Conservation (phyloP, 2,888 invertebrate genomes). For the Drosophila eohydei region DNA sequence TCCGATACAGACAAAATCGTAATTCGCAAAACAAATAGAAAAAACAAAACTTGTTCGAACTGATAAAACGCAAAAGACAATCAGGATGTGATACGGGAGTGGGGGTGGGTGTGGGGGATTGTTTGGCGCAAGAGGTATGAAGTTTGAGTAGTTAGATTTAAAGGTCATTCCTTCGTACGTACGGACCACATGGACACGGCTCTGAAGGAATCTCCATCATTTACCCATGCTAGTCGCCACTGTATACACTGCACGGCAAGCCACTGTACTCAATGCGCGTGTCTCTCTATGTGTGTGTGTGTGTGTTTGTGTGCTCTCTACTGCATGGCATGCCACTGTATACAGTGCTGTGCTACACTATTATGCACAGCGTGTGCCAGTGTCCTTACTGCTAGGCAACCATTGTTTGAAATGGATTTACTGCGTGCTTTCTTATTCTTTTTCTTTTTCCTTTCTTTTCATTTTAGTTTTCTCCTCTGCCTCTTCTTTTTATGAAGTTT, state of each 20-base stretch:
- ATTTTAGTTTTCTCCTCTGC: constrained; percentile 8
- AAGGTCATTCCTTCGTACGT: too few species aligned
- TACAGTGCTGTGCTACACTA: constrained; percentile 10
- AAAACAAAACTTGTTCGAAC: constrained; percentile 23
- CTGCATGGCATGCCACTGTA: constrained; percentile 4
- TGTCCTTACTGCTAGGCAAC: constrained; percentile 13
- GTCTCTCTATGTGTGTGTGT: not conserved
- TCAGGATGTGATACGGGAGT: constrained; percentile 1
- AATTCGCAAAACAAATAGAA: constrained; percentile 23
- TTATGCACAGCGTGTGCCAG: constrained; percentile 10
- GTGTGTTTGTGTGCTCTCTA: not conserved
- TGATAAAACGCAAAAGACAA: constrained; percentile 38
- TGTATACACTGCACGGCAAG: too few species aligned
- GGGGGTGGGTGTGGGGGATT: too few species aligned
- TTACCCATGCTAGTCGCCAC: too few species aligned
- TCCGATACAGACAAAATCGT: constrained; percentile 3
- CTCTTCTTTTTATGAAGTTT: constrained; percentile 8
- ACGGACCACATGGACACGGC: too few species aligned
- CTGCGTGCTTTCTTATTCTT: not conserved
- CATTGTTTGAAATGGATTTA: constrained; percentile 4
- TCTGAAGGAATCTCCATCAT: too few species aligned
- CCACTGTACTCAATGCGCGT: too few species aligned
- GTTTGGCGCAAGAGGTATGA: too few species aligned
- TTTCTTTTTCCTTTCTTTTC: constrained; percentile 3
- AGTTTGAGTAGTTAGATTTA: too few species aligned